phyloP scores from a whole-genome alignment of 2,113 vertebrate species.

The Pimephales promelas region DNA sequence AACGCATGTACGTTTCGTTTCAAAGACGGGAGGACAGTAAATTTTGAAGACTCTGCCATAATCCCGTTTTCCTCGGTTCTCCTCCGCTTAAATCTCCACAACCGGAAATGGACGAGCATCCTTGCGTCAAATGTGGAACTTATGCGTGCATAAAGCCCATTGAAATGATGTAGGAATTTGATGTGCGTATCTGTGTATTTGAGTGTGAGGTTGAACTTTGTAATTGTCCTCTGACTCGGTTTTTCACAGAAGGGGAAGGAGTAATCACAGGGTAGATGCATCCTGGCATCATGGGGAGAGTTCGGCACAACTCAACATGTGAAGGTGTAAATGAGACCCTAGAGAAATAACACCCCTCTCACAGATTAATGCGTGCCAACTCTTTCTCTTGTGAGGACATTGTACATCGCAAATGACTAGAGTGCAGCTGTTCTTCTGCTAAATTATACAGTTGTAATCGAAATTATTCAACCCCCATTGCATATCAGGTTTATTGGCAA shows the following conservation, averaged over 20 bases:
- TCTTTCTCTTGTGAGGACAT: background rate
- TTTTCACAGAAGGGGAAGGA: background rate
- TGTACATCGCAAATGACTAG: background rate
- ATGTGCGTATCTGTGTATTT: background rate
- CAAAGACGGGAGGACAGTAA: no score
- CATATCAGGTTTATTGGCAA: no score
- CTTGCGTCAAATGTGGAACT: no score
- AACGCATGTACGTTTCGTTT: no score
- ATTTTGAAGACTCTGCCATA: no score
- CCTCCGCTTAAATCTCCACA: no score
- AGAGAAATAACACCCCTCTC: slow-evolving; percentile 10
- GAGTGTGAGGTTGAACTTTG: slow-evolving; percentile 18
- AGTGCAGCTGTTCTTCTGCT: background rate
- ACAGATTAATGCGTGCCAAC: slow-evolving; percentile 10
- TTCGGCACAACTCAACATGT: slow-evolving; percentile 11
- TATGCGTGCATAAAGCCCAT: no score
- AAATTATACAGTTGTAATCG: background rate
- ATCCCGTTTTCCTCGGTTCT: no score
- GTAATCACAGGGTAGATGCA: slow-evolving; percentile 37
- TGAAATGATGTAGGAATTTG: slow-evolving; percentile 6
- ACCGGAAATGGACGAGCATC: no score
- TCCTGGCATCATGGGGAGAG: slow-evolving; percentile 23
- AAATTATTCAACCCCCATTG: no score
- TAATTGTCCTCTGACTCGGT: slow-evolving; percentile 15
- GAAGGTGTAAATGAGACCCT: slow-evolving; percentile 36